Conservation (phyloP, 1,140 invertebrate genomes). For the Hycleus cichorii region DNA sequence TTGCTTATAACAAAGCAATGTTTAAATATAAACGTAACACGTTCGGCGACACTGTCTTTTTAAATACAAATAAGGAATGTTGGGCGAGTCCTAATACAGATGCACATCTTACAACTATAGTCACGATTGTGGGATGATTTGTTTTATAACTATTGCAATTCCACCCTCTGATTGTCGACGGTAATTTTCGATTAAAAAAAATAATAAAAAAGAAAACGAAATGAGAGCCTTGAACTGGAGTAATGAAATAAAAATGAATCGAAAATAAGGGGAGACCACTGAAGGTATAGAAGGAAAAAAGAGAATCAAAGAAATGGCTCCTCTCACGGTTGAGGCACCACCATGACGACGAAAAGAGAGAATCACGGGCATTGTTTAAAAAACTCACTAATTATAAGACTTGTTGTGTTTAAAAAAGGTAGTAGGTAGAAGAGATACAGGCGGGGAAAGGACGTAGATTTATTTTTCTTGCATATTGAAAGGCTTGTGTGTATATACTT, state of each 20-base stretch:
- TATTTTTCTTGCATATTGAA: slow-evolving; percentile 41
- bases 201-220: too few species aligned
- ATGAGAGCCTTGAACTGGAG: too few species aligned
- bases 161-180: too few species aligned
- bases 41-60: slow-evolving; percentile 26
- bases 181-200: too few species aligned
- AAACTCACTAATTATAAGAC: slow-evolving; percentile 38
- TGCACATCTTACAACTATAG: too few species aligned
- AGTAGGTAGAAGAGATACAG: slow-evolving; percentile 5
- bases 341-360: slow-evolving; percentile 11
- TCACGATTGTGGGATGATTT: too few species aligned
- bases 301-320: too few species aligned
- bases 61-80: slow-evolving; percentile 30
- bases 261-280: too few species aligned
- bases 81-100: background rate
- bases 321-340: too few species aligned
- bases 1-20: slow-evolving; percentile 38
- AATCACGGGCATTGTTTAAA: slow-evolving; percentile 37
- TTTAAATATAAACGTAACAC: slow-evolving; percentile 36
- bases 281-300: too few species aligned
- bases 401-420: slow-evolving; percentile 9
- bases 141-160: too few species aligned
- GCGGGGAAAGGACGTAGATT: slow-evolving; percentile 26
- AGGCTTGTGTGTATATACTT: slow-evolving; percentile 19
- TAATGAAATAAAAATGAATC: too few species aligned